Evolutionary conservation across 2,113 vertebrate genomes (phyloP), one percentile per base, ranked within the genome.

Genomic region (Acanthisitta chloris): DNA sequence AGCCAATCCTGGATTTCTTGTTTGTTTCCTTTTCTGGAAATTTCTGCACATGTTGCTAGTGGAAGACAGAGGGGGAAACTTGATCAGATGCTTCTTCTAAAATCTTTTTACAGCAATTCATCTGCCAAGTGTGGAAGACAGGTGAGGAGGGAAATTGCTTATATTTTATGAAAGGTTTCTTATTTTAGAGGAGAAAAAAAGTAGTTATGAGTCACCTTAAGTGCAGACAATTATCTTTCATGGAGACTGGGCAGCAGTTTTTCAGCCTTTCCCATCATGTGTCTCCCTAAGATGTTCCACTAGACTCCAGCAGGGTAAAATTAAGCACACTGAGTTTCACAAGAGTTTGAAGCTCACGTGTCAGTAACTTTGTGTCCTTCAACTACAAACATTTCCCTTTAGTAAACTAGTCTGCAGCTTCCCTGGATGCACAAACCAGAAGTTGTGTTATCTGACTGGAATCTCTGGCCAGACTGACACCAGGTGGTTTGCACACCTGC

Each of bases 81-180:
- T 70, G 24, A 76, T 84, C 54, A n/a, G 46, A 52, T 61, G 61
- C 9, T 88, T 61, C 29, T 67, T 84, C 20, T 24, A 38, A 72
- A 57, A 61, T 54, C 80, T 64, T 87, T 86, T 82, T 86, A 54
- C 61, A 78, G 51, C 49, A 58, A 80, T 73, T 88, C 14, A 69
- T 36, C 77, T 91, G 88, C 87, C 78, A 95, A 70, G 19, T 20
- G 19, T 83, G 51, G 71, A 71, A 91, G 69, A 81, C 58, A 92
- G 66, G 66, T 89, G 76, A 88, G 66, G 91, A 92, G 48, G 46
- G 52, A 94, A 88, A 94, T 90, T 87, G 55, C 49, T 95, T 67
- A 54, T 57, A 86, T 96, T 96, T 96, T 64, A 51, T 73, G 81
- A 93, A 95, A 81, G 17, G 11, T 90, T 94, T 95, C 55, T 88